phyloP scores from a whole-genome alignment of 2,888 invertebrate species.

The Nomada goodeniana region DNA sequence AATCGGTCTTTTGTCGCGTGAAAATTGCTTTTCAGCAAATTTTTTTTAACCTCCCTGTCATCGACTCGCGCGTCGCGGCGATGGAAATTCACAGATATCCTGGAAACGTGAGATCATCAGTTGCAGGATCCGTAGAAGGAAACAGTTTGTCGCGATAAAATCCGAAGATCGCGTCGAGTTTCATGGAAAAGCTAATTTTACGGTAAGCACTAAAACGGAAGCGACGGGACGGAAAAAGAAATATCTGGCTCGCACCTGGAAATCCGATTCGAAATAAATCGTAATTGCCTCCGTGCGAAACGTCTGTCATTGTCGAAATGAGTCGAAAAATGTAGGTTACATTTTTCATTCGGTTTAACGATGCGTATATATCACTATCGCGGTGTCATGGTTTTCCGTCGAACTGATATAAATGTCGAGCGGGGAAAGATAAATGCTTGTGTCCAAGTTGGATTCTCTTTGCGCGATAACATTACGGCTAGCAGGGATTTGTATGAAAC shows the following conservation, averaged over 20 bases:
- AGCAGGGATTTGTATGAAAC: no score
- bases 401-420: not conserved
- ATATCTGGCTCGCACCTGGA: not conserved
- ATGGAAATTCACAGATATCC: conserved; percentile 8
- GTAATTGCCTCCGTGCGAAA: not conserved
- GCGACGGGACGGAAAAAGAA: not conserved
- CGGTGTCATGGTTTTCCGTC: not conserved
- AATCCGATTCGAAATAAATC: conserved; percentile 29
- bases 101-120: conserved; percentile 2
- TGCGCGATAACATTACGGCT: not conserved
- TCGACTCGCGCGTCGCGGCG: not conserved
- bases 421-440: not conserved
- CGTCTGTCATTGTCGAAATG: not conserved
- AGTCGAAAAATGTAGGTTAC: no score
- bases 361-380: not conserved
- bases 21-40: not conserved
- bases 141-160: conserved; percentile 16
- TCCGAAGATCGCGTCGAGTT: conserved; percentile 16
- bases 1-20: not conserved
- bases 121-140: not conserved
- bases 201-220: not conserved
- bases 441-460: not conserved
- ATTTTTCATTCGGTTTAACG: not conserved
- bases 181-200: not conserved
- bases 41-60: not conserved